phyloP scores from a whole-genome alignment of 64 coral and sea anemone genomes.

The Platygyra sinensis region DNA sequence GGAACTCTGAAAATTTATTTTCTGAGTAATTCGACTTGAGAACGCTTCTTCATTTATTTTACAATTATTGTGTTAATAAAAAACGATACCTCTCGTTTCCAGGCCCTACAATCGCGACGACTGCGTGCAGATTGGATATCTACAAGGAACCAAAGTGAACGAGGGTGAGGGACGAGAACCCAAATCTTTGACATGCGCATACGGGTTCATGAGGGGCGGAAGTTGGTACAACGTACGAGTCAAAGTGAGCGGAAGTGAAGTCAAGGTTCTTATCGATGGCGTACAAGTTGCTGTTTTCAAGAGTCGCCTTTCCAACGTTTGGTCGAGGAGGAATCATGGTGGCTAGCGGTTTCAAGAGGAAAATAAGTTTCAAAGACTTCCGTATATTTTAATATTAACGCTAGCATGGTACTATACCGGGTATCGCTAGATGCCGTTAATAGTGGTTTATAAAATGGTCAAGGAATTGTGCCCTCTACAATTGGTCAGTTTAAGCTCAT shows the following conservation, averaged over 20 bases:
- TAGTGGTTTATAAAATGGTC: no score
- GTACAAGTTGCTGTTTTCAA: conserved; percentile 22
- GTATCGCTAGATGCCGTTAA: no score
- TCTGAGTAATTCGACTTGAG: no score
- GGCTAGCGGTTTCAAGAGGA: conserved; percentile 23
- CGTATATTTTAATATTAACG: not conserved
- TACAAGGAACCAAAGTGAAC: conserved; percentile 7
- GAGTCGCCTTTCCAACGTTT: not conserved
- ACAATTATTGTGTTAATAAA: not conserved
- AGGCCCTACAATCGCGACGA: conserved; percentile 13
- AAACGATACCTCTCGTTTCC: not conserved
- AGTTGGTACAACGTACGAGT: conserved; percentile 20
- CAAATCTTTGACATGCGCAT: conserved; percentile 18
- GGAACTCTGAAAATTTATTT: no score
- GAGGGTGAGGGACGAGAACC: not conserved
- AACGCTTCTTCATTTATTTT: not conserved
- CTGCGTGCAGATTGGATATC: not conserved
- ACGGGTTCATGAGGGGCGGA: conserved; percentile 6
- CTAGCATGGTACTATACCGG: not conserved
- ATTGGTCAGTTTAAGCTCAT: no score
- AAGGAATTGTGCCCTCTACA: no score
- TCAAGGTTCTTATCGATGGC: conserved; percentile 22
- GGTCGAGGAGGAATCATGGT: conserved; percentile 36
- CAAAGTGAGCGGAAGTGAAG: conserved; percentile 5
- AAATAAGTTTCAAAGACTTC: conserved; percentile 24